These are phyloP conservation scores for Balaeniceps rex DNA, from an alignment of 2,113 vertebrate species.

Conservation along the genomic window DNA sequence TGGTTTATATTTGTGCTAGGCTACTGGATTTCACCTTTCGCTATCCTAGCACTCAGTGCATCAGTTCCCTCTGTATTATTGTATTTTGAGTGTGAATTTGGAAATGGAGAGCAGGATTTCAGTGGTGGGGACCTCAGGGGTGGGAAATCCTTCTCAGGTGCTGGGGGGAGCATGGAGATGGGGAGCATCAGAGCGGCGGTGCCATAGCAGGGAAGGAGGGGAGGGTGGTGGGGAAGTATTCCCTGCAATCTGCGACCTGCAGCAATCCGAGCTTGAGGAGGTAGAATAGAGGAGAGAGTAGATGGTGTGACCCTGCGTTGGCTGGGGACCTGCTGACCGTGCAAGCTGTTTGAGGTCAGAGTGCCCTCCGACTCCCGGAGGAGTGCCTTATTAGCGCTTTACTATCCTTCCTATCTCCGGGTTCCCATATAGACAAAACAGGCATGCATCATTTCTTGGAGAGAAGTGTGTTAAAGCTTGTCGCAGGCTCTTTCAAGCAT, in stretches of 20 bases:
- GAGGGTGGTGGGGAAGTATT: neutral
- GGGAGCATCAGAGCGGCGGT: neutral
- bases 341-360: neutral
- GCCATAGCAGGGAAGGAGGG: neutral
- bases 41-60: neutral
- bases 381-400: neutral
- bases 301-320: neutral
- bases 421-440: neutral
- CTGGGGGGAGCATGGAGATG: neutral
- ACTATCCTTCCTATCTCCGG: neutral
- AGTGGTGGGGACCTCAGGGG: neutral
- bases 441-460: neutral
- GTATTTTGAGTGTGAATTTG: neutral
- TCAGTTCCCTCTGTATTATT: neutral
- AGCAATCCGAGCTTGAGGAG: neutral
- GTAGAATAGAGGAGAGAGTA: neutral
- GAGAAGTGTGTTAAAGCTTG: neutral
- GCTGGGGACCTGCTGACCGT: neutral
- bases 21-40: neutral
- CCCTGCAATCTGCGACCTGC: rapidly evolving
- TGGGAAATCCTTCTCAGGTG: neutral
- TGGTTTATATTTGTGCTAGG: neutral
- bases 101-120: neutral
- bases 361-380: neutral
- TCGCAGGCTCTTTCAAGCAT: neutral